A percentile compares a stretch with the other conserved stretches of the same genome.
Conservation (phyloP, 2,113 vertebrate species). For the Nanorana parkeri region DNA sequence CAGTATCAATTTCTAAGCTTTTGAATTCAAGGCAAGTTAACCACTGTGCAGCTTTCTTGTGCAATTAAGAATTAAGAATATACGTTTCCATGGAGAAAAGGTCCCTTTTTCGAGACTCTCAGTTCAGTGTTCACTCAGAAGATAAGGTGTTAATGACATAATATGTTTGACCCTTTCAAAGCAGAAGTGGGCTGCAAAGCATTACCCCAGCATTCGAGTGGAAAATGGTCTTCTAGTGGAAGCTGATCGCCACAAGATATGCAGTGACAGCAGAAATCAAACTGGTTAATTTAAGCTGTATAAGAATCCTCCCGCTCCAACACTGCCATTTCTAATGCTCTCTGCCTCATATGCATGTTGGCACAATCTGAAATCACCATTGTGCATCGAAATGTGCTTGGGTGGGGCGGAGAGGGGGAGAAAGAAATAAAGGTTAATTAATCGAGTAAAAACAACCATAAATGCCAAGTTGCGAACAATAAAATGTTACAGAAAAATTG, state of each 20-base stretch:
- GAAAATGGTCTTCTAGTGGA: slow-evolving; percentile 49
- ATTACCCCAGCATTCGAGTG: slow-evolving; percentile 49
- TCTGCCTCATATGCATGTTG: slow-evolving; percentile 22
- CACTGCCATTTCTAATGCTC: slow-evolving; percentile 45
- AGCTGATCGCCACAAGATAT: slow-evolving; percentile 25
- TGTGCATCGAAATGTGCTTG: slow-evolving; percentile 41
- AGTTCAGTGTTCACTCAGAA: slow-evolving; percentile 18
- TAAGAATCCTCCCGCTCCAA: slow-evolving; percentile 2
- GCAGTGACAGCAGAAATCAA: slow-evolving; percentile 51
- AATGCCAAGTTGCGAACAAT: slow-evolving; percentile 56
- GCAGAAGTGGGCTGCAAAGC: slow-evolving; percentile 43
- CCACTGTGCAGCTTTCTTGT: slow-evolving; percentile 18
- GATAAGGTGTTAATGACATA: slow-evolving; percentile 42
- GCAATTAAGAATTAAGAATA: slow-evolving; percentile 23
- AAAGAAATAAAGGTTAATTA: slow-evolving; percentile 60
- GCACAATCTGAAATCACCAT: slow-evolving; percentile 43
- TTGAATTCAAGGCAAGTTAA: slow-evolving; percentile 35
- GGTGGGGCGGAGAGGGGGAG: slow-evolving; percentile 12
- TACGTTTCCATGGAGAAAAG: slow-evolving; percentile 44
- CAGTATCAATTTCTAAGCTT: slow-evolving; percentile 18
- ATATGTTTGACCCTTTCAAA: slow-evolving; percentile 45
- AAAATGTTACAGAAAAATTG: slow-evolving; percentile 57
- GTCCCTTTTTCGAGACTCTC: slow-evolving; percentile 14
- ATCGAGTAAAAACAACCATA: slow-evolving; percentile 58
- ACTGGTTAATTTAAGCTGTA: slow-evolving; percentile 27